Percentiles rank a stretch among this genome's conserved stretches.
Conservation (phyloP, 2,113 vertebrate genomes). For the Camelus dromedarius region DNA sequence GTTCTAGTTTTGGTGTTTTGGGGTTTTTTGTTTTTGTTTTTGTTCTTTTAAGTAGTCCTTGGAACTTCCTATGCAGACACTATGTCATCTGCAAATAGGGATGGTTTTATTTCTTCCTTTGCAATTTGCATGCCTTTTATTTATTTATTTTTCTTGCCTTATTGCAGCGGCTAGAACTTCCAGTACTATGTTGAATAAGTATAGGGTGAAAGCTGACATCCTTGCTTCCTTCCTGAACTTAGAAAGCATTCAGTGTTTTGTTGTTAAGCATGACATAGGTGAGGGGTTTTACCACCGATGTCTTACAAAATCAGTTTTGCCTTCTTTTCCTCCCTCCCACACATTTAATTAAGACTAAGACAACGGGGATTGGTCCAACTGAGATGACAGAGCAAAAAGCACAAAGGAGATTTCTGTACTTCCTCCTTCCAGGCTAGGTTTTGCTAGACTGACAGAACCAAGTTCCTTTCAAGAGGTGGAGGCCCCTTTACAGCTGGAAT, state of each 20-base stretch:
- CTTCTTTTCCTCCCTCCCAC: neutral
- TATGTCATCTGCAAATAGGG: neutral
- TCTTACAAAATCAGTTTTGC: neutral
- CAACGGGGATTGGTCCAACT: neutral
- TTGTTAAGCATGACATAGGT: neutral
- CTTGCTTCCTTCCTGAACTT: neutral
- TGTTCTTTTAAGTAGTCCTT: neutral
- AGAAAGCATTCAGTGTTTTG: neutral
- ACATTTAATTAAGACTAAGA: neutral
- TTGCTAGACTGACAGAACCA: neutral
- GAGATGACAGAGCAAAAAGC: constrained; percentile 35
- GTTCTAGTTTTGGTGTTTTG: neutral
- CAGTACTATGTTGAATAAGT: neutral
- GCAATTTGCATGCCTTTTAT: neutral
- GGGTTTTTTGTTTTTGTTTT: neutral
- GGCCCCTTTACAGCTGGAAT: neutral
- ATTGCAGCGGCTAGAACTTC: neutral
- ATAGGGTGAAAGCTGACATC: neutral
- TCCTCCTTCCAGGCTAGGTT: neutral
- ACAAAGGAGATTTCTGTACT: neutral
- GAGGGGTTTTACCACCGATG: neutral
- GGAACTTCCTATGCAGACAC: neutral
- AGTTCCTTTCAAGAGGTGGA: neutral
- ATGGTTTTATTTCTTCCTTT: constrained; percentile 24
- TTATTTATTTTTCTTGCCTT: constrained; percentile 46